Conservation (phyloP, 2,113 vertebrate genomes). For the Podiceps cristatus region DNA sequence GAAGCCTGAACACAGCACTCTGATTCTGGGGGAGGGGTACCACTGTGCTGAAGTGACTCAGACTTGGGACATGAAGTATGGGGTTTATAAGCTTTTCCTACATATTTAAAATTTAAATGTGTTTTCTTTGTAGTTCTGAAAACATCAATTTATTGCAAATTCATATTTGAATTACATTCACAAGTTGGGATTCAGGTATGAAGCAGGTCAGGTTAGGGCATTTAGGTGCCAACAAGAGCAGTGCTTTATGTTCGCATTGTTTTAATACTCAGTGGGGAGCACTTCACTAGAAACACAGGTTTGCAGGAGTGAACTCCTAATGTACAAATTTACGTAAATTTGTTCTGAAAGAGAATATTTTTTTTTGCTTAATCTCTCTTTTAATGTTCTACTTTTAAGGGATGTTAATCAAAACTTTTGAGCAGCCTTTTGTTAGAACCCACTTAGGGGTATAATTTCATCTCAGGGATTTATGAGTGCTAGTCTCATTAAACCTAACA, state of each 20-base stretch:
- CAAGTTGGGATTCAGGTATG: neutral
- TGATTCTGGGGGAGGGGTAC: neutral
- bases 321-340: neutral
- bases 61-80: neutral
- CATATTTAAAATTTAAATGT: neutral
- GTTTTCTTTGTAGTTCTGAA: neutral
- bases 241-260: neutral
- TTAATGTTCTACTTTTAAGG: conserved; percentile 10
- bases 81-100: neutral
- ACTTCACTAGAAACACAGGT: neutral
- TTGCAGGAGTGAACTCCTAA: neutral
- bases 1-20: neutral
- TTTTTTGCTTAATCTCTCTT: conserved; percentile 3
- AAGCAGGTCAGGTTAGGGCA: neutral
- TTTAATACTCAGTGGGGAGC: neutral
- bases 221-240: neutral
- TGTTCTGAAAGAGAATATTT: neutral
- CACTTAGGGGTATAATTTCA: neutral
- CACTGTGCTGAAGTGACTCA: neutral
- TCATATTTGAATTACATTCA: neutral
- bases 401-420: conserved; percentile 41
- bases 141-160: neutral
- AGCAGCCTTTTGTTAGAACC: conserved; percentile 29
- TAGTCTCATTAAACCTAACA: conserved; percentile 40
- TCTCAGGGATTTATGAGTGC: conserved; percentile 54